phyloP scores from a whole-genome alignment of 2,888 invertebrate species.

The Mythimna vitellina region DNA sequence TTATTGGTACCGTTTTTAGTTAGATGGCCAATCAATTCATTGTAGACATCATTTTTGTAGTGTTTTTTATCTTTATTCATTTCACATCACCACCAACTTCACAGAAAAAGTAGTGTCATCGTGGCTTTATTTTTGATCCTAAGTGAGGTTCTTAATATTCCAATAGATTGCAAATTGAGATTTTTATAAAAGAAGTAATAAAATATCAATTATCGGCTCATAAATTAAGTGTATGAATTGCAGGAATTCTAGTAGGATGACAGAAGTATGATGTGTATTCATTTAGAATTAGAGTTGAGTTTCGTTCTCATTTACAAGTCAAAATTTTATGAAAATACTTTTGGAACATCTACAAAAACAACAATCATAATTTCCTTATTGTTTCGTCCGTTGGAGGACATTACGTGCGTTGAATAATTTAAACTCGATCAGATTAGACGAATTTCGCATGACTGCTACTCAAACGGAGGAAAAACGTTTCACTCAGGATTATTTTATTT shows the following conservation, averaged over 20 bases:
- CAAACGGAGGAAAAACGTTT: conserved; percentile 37
- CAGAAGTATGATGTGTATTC: conserved; percentile 1
- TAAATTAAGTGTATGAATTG: conserved; percentile 4
- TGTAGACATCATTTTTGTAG: conserved; percentile 28
- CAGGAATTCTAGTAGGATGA: neutral
- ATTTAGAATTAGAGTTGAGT: conserved; percentile 6
- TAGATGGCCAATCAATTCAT: conserved; percentile 15
- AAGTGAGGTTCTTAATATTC: neutral
- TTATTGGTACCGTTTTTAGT: conserved; percentile 14
- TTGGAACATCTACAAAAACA: conserved; percentile 19
- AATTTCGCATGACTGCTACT: conserved; percentile 46
- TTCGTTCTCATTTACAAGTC: conserved; percentile 29
- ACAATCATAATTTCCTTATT: conserved; percentile 48
- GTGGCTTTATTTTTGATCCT: neutral
- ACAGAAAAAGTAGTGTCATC: neutral
- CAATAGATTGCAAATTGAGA: neutral
- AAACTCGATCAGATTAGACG: conserved; percentile 50
- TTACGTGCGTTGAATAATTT: conserved; percentile 53
- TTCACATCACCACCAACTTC: neutral
- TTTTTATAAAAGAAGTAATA: neutral
- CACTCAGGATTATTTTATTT: conserved; percentile 30
- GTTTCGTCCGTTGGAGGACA: conserved; percentile 36
- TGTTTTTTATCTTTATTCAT: neutral
- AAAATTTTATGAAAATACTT: conserved; percentile 30
- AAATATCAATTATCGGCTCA: neutral